A percentile compares a stretch with the other conserved stretches of the same genome.
phyloP scores from a whole-genome alignment of 1,140 invertebrate species.

The Microplitis demolitor region DNA sequence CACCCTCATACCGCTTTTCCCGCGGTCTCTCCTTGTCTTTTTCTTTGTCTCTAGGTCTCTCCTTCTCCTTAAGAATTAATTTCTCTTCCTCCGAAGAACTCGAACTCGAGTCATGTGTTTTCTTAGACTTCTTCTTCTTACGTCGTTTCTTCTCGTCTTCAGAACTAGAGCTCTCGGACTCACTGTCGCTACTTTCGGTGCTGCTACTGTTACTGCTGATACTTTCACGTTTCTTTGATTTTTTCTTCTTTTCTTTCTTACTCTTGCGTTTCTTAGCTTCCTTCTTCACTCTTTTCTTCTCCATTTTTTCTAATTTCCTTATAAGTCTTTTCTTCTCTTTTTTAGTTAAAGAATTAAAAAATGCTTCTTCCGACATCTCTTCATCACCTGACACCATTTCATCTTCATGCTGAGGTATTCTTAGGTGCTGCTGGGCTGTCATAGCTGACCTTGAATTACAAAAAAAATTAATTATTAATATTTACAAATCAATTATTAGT shows the following conservation, averaged over 20 bases:
- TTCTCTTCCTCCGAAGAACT: not conserved
- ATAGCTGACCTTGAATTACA: slow-evolving; percentile 57
- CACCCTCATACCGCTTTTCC: not conserved
- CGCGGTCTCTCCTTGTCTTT: not conserved
- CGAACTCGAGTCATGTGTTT: not conserved
- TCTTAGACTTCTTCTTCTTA: slow-evolving; percentile 21
- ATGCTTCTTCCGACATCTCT: slow-evolving; percentile 70
- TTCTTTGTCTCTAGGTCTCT: not conserved
- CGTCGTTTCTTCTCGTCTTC: slow-evolving; percentile 6
- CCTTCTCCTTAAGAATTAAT: too few relatives aligned
- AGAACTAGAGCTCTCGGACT: slow-evolving; percentile 15
- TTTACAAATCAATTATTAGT: slow-evolving; percentile 35
- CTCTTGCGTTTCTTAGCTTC: slow-evolving; percentile 31
- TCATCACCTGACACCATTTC: slow-evolving; percentile 66
- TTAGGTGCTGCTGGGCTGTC: slow-evolving; percentile 66
- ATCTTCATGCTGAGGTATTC: slow-evolving; percentile 55
- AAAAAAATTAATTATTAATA: not conserved
- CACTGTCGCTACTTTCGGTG: not conserved
- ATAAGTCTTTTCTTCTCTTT: slow-evolving; percentile 91
- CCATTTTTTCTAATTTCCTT: slow-evolving; percentile 80
- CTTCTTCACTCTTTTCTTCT: slow-evolving; percentile 58
- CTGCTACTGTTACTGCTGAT: not conserved
- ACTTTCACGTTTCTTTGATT: slow-evolving; percentile 16
- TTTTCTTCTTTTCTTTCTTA: slow-evolving; percentile 28
- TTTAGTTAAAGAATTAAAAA: slow-evolving; percentile 81